Evolutionary conservation across 92 coral and sea anemone species (phyloP), one percentile per base, ranked within the genome.

Genomic region (Diadumene lineata): DNA sequence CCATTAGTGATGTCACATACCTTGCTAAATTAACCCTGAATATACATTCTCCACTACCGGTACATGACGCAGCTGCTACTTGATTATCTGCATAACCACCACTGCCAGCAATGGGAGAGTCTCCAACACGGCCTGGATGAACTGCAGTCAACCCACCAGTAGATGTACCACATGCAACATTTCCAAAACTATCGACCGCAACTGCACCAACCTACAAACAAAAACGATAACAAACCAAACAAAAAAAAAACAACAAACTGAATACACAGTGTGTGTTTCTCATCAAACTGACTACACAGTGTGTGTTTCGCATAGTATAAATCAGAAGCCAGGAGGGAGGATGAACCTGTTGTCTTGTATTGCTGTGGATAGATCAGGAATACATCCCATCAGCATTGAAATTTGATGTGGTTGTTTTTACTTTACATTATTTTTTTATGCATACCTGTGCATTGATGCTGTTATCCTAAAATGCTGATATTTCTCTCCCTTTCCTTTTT

Each of bases 51-150:
- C 82, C 82, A 32, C 25, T 78, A 1, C 82, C 82, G 56, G 82
- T 78, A n/a, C 75, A 62, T 55, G 82, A 78, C 21, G 82, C 76
- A 11, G 82, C 75, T 0, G 75, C 82, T 31, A 78, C 69, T 25
- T 68, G 58, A 44, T 78, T 78, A 34, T 78, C 82, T 11, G 82
- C 82, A 78, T 78, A 78, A 2, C 82, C 82, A 24, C 82, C 82
- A 68, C 82, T 67, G 3, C 82, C 82, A 22, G 72, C 82, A 21
- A 78, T 78, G 23, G 82, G 82, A 26, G 82, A 78, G 57, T 78
- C 82, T 11, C 82, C 82, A 22, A 78, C 82, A 2, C 82, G 43
- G 7, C 75, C 82, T 2, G 82, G 82, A 58, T 77, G 82, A 15
- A 77, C 82, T 25, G 82, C 82, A 18, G 82, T 77, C 25, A 77